Percentiles rank a stretch among this genome's conserved stretches.
Conservation (phyloP, 2,888 invertebrate species). For the Piscicola geometra region DNA sequence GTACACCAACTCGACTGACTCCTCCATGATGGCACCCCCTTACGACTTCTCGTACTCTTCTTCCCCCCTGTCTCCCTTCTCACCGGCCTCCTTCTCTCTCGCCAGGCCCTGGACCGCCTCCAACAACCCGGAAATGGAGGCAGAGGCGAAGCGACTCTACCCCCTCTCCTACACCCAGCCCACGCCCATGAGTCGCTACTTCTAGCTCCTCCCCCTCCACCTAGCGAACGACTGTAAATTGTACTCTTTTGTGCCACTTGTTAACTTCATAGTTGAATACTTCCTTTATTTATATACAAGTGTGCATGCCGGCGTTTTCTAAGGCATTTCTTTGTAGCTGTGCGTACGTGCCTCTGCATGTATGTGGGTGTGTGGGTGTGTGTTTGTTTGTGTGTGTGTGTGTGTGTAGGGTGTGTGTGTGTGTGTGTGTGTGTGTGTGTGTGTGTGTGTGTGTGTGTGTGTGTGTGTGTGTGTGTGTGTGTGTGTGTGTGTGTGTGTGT, state of each 20-base stretch:
- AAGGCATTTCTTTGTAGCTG: neutral
- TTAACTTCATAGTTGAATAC: neutral
- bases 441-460: too few species aligned
- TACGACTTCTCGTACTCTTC: constrained; percentile 31
- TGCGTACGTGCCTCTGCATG: too few species aligned
- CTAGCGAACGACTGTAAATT: too few species aligned
- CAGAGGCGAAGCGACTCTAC: constrained; percentile 24
- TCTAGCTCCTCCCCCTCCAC: neutral
- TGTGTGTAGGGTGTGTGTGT: too few species aligned
- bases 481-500: too few species aligned
- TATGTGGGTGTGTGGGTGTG: too few species aligned
- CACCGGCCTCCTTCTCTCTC: constrained; percentile 23
- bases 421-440: too few species aligned
- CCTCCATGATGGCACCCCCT: constrained; percentile 20
- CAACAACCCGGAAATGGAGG: neutral
- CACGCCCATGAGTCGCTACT: constrained; percentile 25
- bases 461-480: too few species aligned
- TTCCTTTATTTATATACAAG: constrained; percentile 9
- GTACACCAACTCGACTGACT: neutral
- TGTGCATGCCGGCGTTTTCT: too few species aligned
- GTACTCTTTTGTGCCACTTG: constrained; percentile 7
- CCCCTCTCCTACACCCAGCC: constrained; percentile 23
- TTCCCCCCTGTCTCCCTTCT: constrained; percentile 21
- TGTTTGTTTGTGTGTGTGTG: too few species aligned
- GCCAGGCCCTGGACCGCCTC: constrained; percentile 26